Base-by-base conservation (phyloP, 2,113 vertebrate genomes). In the Austrofundulus limnaeus region DNA sequence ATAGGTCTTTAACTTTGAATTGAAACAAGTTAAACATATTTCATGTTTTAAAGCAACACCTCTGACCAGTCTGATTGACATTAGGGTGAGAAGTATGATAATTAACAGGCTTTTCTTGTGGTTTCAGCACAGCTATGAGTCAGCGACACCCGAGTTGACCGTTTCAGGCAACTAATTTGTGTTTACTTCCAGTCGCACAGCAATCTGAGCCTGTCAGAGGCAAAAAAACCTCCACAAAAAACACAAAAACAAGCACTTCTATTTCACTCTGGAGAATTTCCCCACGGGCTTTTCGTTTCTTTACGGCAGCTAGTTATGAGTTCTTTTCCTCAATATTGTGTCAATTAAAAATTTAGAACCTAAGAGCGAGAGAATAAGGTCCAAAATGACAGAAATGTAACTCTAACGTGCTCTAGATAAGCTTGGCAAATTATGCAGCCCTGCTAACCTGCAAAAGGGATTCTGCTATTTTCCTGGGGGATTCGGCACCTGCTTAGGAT, bases 191-290 rank as follows among this genome's bases (percentile, higher is more conserved):
- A 31, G 56, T 12, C 17, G 19, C 24, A 46, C 11, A 19, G 25
- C 42, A 13, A 31, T 59, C 41, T 59, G 24, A 31, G 24, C 17
- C 16, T 45, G 16, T 28, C 17, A 41, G n/a, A 31, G 23, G 16
- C 17, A 6, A n/a, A 43, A n/a, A n/a, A 20, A 31, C 31, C n/a
- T n/a, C n/a, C n/a, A n/a, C 16, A n/a, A 43, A n/a, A n/a, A 20
- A 31, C 31, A 34, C 31, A 7, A 28, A 43, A 46, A 59, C 23
- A 45, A 45, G 24, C 55, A 43, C 55, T 45, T 59, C 23, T 19
- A 28, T 17, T 25, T 25, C 15, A 6, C 56, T 41, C 17, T 20
- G 6, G 7, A 31, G 56, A 45, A 59, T 46, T 43, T 14, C 24
- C 4, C 12, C 11, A 2, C 17, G 2, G 11, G 41, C 23, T 59